Percentiles rank a stretch among this genome's conserved stretches.
These are phyloP conservation scores for Gadopsis bispinosus DNA, from an alignment of 2,797 vertebrate genomes.

Conservation along the genomic window DNA sequence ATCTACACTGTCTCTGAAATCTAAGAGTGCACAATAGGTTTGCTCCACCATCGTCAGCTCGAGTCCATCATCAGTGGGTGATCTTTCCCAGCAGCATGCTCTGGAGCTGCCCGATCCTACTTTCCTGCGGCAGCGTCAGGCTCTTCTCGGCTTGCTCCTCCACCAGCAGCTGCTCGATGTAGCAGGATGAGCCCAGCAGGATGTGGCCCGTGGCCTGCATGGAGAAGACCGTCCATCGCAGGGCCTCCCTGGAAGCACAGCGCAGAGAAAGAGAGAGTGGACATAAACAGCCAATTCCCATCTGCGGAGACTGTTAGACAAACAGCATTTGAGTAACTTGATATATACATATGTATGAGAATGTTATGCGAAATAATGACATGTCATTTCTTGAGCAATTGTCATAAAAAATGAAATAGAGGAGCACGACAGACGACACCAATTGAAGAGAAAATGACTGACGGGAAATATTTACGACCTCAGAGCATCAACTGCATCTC, in stretches of 20 bases:
- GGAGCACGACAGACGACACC: constrained; percentile 1
- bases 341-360: not conserved
- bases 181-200: constrained; percentile 92
- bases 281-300: not conserved
- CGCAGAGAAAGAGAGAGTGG: not conserved
- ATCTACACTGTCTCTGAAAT: constrained; percentile 23
- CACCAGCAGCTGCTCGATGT: constrained; percentile 92
- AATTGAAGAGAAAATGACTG: not conserved
- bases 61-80: constrained; percentile 41
- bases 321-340: not conserved
- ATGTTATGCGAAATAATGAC: not conserved
- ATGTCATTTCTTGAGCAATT: not conserved
- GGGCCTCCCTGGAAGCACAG: constrained; percentile 85
- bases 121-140: constrained; percentile 64
- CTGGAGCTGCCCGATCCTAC: constrained; percentile 76
- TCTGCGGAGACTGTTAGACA: not conserved
- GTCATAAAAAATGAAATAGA: not conserved
- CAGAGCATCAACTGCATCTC: constrained; percentile 5
- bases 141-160: constrained; percentile 78
- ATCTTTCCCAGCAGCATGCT: constrained; percentile 71
- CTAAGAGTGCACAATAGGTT: constrained; percentile 14
- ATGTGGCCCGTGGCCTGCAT: constrained; percentile 94
- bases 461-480: constrained; percentile 14
- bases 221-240: constrained; percentile 91
- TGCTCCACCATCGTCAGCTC: not conserved